These are phyloP conservation scores for Thalassophryne amazonica DNA, from an alignment of 2,797 vertebrate species.

Conservation along the genomic window DNA sequence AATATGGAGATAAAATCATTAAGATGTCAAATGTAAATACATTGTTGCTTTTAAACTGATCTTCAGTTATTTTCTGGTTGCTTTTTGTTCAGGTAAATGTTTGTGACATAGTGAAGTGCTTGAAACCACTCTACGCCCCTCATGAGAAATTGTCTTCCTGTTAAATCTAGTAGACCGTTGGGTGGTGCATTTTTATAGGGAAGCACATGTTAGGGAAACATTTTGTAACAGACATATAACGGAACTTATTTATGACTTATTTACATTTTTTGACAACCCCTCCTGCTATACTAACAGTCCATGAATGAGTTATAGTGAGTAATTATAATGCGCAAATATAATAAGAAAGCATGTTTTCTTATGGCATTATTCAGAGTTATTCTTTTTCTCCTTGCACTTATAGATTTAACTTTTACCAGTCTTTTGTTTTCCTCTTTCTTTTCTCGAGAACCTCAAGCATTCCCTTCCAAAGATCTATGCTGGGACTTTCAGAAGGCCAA, in stretches of 20 bases:
- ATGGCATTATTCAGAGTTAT: not conserved
- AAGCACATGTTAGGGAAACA: conserved; percentile 18
- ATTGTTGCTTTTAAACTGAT: too few species aligned
- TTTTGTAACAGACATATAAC: not conserved
- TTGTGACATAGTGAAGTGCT: not conserved
- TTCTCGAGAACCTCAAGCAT: too few species aligned
- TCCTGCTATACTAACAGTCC: not conserved
- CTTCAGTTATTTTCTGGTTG: too few species aligned
- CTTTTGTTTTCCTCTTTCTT: not conserved
- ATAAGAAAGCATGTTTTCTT: not conserved
- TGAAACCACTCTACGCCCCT: not conserved
- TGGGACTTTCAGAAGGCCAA: conserved; percentile 2
- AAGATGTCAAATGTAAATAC: too few species aligned
- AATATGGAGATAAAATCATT: too few species aligned
- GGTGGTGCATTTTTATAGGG: conserved; percentile 12
- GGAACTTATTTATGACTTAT: not conserved
- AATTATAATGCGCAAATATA: too few species aligned
- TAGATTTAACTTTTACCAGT: not conserved
- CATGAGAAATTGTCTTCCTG: conserved; percentile 21
- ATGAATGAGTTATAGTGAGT: not conserved
- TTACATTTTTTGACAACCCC: not conserved
- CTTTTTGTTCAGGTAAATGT: not conserved
- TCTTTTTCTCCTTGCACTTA: not conserved
- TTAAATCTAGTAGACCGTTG: conserved; percentile 3
- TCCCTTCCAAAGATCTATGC: conserved; percentile 1